Base-by-base conservation (phyloP, 2,888 invertebrate species). In the Lasioglossum villosulum region DNA sequence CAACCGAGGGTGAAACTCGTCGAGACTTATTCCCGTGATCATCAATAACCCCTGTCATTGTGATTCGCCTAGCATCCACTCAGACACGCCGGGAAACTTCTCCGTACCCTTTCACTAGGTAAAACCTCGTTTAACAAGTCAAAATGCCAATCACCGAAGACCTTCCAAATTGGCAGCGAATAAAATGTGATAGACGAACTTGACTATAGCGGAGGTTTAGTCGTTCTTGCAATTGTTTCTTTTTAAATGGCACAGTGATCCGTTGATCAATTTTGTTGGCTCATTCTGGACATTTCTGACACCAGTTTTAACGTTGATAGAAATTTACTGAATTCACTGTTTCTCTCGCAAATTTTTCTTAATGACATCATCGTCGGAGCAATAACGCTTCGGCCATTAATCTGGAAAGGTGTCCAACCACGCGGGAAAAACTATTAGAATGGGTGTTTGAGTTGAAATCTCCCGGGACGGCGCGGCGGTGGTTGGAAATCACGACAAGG, bases 31-130 rank as follows among this genome's bases (percentile, higher is more conserved):
- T 56, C 56, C 37, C n/a, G 42, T 30, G 63, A 75, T 75, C 72
- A 72, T 72, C 72, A 72, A 72, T 48, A 72, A 72, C 72, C 34
- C 71, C 48, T 48, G 72, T 48, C 72, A 72, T 48, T 48, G 48
- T 34, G 72, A 27, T 48, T 27, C 8, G 30, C 30, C 8, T 19
- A 30, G 68, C 45, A 72, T 72, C 72, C 34, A 14, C 59, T 59
- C 59, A 27, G 59, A 27, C 27, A 27, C 59, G 59, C 27, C 59
- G 27, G 27, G n/a, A n/a, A 52, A 52, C 52, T 52, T 52, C 52
- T 10, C n/a, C 10, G 23, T 3, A 52, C 52, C 52, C 52, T 52
- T 52, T 52, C 52, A 10, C 52, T n/a, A n/a, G 23, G 23, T 52
- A n/a, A n/a, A 52, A 52, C 52, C 52, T n/a, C 52, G 52, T 52